A percentile compares a stretch with the other conserved stretches of the same genome.
Evolutionary conservation across 1,140 invertebrate genomes (phyloP).

Genomic region (Zaprionus vittiger): DNA sequence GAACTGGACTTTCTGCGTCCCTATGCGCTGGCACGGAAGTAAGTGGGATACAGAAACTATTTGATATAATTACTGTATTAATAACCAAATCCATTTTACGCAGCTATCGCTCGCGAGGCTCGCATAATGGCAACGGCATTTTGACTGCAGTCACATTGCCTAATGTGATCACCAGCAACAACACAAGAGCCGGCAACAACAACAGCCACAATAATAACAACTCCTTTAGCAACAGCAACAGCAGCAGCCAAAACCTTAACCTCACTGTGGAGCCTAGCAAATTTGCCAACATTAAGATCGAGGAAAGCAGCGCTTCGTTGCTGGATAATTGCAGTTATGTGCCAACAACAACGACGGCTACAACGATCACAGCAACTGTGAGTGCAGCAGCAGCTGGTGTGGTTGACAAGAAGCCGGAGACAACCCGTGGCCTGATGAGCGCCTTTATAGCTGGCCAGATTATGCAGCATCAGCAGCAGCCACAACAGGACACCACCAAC

Average conservation of each 20-base stretch:
- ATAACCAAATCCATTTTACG: not conserved
- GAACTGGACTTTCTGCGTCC: constrained; percentile 78
- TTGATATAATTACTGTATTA: not conserved
- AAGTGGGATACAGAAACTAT: constrained; percentile 10
- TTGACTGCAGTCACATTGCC: constrained; percentile 12
- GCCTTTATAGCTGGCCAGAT: constrained; percentile 60
- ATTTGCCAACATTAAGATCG: constrained; percentile 64
- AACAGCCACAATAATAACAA: constrained; percentile 31
- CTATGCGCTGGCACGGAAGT: constrained; percentile 77
- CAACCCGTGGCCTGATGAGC: constrained; percentile 20
- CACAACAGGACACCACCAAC: constrained; percentile 51
- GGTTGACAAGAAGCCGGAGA: constrained; percentile 54
- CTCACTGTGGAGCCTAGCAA: constrained; percentile 33
- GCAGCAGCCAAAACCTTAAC: constrained; percentile 60
- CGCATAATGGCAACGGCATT: constrained; percentile 33
- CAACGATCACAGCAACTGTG: constrained; percentile 31
- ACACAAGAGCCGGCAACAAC: not conserved
- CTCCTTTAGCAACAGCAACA: constrained; percentile 61
- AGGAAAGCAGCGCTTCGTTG: constrained; percentile 51
- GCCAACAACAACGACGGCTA: constrained; percentile 37
- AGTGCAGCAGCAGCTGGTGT: not conserved
- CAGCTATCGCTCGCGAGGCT: constrained; percentile 69
- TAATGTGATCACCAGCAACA: constrained; percentile 4
- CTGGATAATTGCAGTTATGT: constrained; percentile 61
- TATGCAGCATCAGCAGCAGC: constrained; percentile 61